These are phyloP conservation scores for Synergus umbraculus DNA, from an alignment of 2,888 invertebrate genomes.

Conservation along the genomic window DNA sequence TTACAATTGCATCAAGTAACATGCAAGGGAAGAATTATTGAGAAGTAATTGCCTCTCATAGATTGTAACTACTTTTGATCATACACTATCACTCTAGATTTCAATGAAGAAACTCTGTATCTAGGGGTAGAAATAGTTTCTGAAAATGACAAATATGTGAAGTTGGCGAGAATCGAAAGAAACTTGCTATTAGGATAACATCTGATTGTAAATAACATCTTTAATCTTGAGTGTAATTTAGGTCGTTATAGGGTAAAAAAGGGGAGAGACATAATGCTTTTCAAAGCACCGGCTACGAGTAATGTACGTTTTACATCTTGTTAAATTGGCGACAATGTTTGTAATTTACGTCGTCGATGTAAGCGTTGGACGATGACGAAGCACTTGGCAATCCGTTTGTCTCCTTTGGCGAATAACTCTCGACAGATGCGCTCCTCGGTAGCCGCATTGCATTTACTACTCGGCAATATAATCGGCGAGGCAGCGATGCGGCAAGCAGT, in stretches of 20 bases:
- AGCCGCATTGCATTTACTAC: conserved; percentile 30
- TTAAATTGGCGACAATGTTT: conserved; percentile 32
- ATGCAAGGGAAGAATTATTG: no score
- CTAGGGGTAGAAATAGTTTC: no score
- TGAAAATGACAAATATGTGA: background rate
- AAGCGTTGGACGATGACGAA: conserved; percentile 28
- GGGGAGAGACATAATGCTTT: background rate
- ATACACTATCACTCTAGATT: no score
- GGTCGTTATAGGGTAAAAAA: background rate
- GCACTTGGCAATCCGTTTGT: conserved; percentile 28
- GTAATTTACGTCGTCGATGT: conserved; percentile 31
- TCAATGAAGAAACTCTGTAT: no score
- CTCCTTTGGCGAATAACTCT: conserved; percentile 34
- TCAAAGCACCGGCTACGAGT: conserved; percentile 4
- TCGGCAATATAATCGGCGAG: conserved; percentile 26
- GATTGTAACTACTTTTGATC: background rate
- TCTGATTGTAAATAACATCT: background rate
- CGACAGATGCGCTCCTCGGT: conserved; percentile 35
- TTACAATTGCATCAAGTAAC: no score
- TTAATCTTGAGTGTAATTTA: background rate
- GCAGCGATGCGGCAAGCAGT: conserved; percentile 24
- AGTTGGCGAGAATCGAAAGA: background rate
- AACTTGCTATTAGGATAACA: background rate
- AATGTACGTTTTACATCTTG: conserved; percentile 19
- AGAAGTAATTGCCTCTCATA: no score